Base-by-base conservation (phyloP, 1,140 invertebrate genomes). In the Aporrectodea caliginosa region DNA sequence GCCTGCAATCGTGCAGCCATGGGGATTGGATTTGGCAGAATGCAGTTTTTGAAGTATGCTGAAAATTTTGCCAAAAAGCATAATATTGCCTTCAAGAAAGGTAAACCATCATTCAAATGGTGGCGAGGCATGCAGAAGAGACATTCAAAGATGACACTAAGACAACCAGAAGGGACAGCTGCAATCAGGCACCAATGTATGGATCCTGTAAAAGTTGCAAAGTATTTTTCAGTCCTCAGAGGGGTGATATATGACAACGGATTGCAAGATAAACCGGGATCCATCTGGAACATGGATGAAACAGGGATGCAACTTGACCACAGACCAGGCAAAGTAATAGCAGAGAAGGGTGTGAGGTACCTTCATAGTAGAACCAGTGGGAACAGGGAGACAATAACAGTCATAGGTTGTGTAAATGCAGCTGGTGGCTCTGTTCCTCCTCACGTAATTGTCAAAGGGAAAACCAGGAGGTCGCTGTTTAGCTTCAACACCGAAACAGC, bases 241-340 rank as follows among this genome's bases (percentile, higher is more conserved):
- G 43, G 43, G 22, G 6, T 58, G 43, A 58, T 58, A 22, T 6
- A 58, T 58, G 22, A 58, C 6, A 58, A 6, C 6, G 43, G 43
- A 58, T 22, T 58, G 43, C 6, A 6, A 12, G 22, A 58, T 6
- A 12, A 22, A 12, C 43, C 43, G 6, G 43, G 22, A 72, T 14
- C 2, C 2, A 87, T 90, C 31, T 89, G 85, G 77, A 90, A 90
- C 81, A 82, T 88, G 31, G 89, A 90, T 82, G 90, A 90, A 83
- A 90, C 88, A 6, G 89, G 89, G 12, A 80, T 90, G 34, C 87
- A 86, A 31, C 89, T 87, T 16, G 88, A 89, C 1, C 84, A 88
- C 29, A 87, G 87, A 81, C 84, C 86, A 33, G 73, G 80, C 35
- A 89, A 88, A 83, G 83, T 91, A 75, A 79, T 90, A 16, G 83